Evolutionary conservation across 2,113 vertebrate species (phyloP).

Genomic region (Potamarius usumacintae): DNA sequence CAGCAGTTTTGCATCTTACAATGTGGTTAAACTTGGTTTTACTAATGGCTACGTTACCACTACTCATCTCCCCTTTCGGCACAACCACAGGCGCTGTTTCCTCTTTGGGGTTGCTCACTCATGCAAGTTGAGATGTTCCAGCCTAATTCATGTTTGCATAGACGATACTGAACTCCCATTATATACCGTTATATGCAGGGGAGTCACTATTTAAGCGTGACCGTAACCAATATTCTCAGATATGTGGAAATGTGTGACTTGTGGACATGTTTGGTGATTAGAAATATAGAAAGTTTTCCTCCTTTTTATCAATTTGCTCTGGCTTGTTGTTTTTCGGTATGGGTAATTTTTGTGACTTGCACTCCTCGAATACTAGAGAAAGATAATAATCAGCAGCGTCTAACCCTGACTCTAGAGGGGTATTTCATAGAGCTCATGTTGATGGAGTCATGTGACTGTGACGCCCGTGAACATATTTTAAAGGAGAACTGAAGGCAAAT

Average conservation of each 20-base stretch:
- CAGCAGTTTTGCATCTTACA: background rate
- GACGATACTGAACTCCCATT: background rate
- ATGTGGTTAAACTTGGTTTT: background rate
- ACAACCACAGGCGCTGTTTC: constrained; percentile 1
- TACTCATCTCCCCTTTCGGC: background rate
- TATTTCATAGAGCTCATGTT: background rate
- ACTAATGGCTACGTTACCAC: background rate
- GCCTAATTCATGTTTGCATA: background rate
- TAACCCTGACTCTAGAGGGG: background rate
- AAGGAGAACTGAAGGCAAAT: too few relatives aligned
- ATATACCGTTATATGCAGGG: background rate
- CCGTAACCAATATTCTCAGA: background rate
- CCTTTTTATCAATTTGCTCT: background rate
- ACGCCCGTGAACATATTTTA: background rate
- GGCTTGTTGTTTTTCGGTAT: background rate
- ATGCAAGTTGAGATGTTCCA: background rate
- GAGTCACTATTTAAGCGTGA: background rate
- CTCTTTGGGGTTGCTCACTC: constrained; percentile 2
- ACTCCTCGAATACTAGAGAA: background rate
- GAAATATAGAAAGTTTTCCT: background rate
- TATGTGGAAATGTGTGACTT: background rate
- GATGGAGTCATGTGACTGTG: background rate
- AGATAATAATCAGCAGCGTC: background rate
- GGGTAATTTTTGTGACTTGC: background rate
- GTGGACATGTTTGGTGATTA: background rate